Evolutionary conservation across 2,888 invertebrate species (phyloP).

Genomic region (Anthoptus insignis): DNA sequence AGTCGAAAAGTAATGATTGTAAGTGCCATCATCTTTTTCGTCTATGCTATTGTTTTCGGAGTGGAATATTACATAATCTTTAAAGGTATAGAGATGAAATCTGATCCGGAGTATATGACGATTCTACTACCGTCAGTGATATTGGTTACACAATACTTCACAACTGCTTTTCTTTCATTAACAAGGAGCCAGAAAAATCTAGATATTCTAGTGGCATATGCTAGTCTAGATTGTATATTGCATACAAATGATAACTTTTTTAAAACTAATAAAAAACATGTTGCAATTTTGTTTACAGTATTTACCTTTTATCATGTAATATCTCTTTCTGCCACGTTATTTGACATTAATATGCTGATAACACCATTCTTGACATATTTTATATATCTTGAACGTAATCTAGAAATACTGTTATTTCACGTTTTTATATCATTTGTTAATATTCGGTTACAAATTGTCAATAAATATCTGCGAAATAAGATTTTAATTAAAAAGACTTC

Average conservation of each 20-base stretch:
- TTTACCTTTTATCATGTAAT: neutral
- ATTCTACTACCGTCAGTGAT: neutral
- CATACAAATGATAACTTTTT: neutral
- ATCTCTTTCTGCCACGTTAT: neutral
- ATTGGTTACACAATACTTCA: neutral
- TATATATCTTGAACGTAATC: neutral
- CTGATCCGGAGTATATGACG: too few species aligned
- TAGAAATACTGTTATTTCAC: neutral
- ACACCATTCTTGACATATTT: neutral
- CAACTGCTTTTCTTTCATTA: neutral
- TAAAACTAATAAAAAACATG: neutral
- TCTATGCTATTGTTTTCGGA: too few species aligned
- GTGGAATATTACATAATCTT: too few species aligned
- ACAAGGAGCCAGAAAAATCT: neutral
- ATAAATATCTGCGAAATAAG: conserved; percentile 47
- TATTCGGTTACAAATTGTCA: conserved; percentile 33
- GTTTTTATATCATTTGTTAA: neutral
- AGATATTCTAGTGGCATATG: neutral
- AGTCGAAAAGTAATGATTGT: too few species aligned
- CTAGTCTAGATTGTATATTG: neutral
- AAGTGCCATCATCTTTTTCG: too few species aligned
- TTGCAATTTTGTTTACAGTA: neutral
- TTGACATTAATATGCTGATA: neutral
- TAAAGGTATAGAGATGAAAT: too few species aligned
- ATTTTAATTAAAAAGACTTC: conserved; percentile 31